Base-by-base conservation (phyloP, 1,140 invertebrate species). In the Trachymyrmex septentrionalis region DNA sequence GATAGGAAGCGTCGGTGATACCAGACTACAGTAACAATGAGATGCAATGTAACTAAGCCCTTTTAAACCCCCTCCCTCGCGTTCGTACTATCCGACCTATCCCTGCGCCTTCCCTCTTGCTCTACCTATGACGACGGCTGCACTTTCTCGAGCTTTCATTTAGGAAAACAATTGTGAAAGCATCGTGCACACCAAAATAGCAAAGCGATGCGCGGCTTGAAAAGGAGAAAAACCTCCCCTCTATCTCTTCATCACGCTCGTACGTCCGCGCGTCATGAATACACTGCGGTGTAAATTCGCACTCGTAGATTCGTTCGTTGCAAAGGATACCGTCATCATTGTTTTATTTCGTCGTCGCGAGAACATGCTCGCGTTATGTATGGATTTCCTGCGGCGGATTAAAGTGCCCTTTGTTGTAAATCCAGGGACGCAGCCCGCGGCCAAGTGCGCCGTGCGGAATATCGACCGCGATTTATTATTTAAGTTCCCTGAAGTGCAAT, bases 91-190 rank as follows among this genome's bases (percentile, higher is more conserved):
- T 76, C 73, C 73, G 30, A 66, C 82, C 24, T 44, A 76, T 55
- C 48, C 72, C 30, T 5, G 82, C 71, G 48, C 44, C 30, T 61
- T 55, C 48, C 38, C 61, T 30, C 19, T 55, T 67, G 78, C 59
- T 75, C 82, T 50, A 27, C 19, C 55, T 86, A 67, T 53, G 67
- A 48, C 66, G 30, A 71, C 57, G 67, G 44, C 69, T 38, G 63
- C 82, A 75, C 77, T 84, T 85, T 89, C 80, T 80, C 77, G 82
- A 88, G 90, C 86, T 89, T 91, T 89, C 86, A 91, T 91, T 91
- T 88, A 82, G 67, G 86, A 88, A 91, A 91, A 89, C 90, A 91
- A 91, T 91, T 88, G 86, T 81, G 80, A 88, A 88, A 91, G 88
- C 88, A 38, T 72, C 61, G 73, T 16, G 57, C 71, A 63, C 69